A percentile compares a stretch with the other conserved stretches of the same genome.
Evolutionary conservation across 2,888 invertebrate genomes (phyloP).

Genomic region (Margaritifera margaritifera): DNA sequence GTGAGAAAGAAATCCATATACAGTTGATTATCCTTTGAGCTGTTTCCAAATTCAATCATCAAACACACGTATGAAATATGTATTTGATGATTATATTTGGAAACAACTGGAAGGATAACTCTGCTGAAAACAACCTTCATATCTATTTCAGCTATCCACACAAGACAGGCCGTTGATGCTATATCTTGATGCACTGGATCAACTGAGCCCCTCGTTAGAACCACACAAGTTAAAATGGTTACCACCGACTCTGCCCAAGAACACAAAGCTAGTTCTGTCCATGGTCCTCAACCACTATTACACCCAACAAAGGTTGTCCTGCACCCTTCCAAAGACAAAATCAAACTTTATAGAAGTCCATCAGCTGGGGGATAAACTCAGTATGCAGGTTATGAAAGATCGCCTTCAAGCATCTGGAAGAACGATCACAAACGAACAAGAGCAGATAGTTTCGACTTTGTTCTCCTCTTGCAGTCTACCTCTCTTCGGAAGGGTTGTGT

Average conservation of each 20-base stretch:
- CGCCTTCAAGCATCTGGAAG: slow-evolving; percentile 40
- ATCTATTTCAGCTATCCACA: slow-evolving; percentile 39
- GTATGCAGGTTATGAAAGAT: slow-evolving; percentile 50
- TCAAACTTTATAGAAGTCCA: slow-evolving; percentile 42
- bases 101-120: neutral
- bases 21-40: too few species aligned
- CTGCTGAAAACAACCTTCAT: neutral
- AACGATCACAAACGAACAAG: slow-evolving; percentile 48
- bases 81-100: neutral
- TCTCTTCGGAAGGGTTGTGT: slow-evolving; percentile 54
- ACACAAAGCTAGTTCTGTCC: slow-evolving; percentile 55
- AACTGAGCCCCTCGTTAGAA: slow-evolving; percentile 45
- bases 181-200: slow-evolving; percentile 58
- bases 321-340: slow-evolving; percentile 16
- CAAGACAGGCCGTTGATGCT: slow-evolving; percentile 42
- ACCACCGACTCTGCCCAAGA: slow-evolving; percentile 46
- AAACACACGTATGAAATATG: neutral
- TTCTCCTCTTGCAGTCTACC: slow-evolving; percentile 56
- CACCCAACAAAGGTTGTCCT: slow-evolving; percentile 47
- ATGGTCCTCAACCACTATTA: slow-evolving; percentile 47
- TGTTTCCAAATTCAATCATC: too few species aligned
- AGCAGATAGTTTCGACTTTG: slow-evolving; percentile 38
- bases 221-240: slow-evolving; percentile 60
- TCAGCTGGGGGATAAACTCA: slow-evolving; percentile 43
- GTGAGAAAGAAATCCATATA: too few species aligned